These are phyloP conservation scores for Mormyrops attenuatus DNA, from an alignment of 2,797 vertebrate species.

Conservation along the genomic window DNA sequence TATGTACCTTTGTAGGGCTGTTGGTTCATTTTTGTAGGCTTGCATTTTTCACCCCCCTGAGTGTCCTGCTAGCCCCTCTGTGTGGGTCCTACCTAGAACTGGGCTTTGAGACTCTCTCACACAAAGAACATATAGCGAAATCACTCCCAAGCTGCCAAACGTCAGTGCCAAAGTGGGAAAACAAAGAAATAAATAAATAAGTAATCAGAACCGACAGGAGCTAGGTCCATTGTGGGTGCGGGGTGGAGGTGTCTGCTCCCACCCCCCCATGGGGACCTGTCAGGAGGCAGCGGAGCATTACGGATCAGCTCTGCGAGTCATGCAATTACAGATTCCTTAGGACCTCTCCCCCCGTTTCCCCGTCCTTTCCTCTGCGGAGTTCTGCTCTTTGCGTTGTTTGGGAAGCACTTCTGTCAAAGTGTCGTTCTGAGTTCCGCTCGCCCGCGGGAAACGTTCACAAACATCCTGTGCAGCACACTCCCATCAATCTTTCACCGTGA, in stretches of 20 bases:
- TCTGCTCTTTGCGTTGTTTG: not conserved
- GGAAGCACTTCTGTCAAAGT: conserved; percentile 25
- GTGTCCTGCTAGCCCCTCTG: not conserved
- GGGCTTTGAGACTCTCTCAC: not conserved
- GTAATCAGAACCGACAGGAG: conserved; percentile 8
- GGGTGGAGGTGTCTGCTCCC: not conserved
- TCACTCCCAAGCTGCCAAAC: not conserved
- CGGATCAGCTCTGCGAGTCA: conserved; percentile 31
- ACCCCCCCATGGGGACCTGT: conserved; percentile 20
- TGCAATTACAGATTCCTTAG: conserved; percentile 33
- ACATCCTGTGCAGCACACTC: not conserved
- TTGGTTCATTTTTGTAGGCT: not conserved
- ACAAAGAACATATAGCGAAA: not conserved
- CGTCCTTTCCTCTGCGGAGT: not conserved
- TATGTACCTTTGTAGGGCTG: not conserved
- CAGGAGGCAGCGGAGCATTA: conserved; percentile 36
- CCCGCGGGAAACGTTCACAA: not conserved
- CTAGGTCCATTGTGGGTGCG: not conserved
- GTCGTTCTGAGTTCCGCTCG: not conserved
- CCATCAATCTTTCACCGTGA: not conserved
- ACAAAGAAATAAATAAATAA: not conserved
- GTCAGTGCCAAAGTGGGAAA: too few species aligned
- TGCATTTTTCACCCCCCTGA: not conserved
- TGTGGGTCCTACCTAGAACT: not conserved
- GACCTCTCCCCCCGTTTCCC: conserved; percentile 28